These are phyloP conservation scores for Nephrotoma flavescens DNA, from an alignment of 2,888 invertebrate species.

Conservation along the genomic window DNA sequence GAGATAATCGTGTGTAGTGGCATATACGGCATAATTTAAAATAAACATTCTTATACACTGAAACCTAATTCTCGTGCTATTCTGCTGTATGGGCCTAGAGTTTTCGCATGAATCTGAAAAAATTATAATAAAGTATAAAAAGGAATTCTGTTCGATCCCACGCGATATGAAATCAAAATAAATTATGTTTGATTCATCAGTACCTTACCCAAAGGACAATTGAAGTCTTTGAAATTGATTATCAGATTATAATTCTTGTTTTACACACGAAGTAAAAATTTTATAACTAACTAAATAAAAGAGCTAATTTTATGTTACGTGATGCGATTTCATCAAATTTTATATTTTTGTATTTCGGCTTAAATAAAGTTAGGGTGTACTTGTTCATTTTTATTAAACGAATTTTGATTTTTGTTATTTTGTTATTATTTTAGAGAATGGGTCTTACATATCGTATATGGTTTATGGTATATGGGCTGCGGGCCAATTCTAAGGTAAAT, in stretches of 20 bases:
- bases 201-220: background rate
- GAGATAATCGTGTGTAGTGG: too few species aligned
- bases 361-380: background rate
- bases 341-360: background rate
- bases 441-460: too few species aligned
- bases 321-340: background rate
- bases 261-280: background rate
- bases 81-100: background rate
- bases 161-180: background rate
- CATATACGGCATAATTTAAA: too few species aligned
- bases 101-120: background rate
- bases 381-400: too few species aligned
- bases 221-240: background rate
- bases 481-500: too few species aligned
- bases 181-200: background rate
- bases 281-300: background rate
- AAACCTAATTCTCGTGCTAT: background rate
- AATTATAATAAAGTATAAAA: background rate
- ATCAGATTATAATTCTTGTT: background rate
- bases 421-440: too few species aligned
- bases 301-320: background rate
- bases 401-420: too few species aligned
- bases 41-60: background rate
- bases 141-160: background rate
- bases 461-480: too few species aligned